Evolutionary conservation across 1,140 invertebrate genomes (phyloP).

Genomic region (Anoplophora glabripennis): DNA sequence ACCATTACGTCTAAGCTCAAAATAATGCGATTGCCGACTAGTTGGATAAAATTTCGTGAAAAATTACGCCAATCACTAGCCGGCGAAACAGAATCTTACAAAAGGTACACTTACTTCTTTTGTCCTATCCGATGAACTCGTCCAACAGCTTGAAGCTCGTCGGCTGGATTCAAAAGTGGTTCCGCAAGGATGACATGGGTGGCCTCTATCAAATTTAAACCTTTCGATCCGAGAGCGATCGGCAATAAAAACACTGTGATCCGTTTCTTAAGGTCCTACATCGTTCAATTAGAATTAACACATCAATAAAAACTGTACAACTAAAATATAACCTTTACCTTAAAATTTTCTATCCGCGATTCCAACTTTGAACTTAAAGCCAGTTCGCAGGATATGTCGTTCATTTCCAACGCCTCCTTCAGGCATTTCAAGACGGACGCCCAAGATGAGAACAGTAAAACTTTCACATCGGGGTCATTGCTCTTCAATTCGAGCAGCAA

Average conservation of each 20-base stretch:
- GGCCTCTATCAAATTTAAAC: conserved; percentile 77
- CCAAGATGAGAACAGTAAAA: conserved; percentile 75
- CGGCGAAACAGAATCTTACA: too few relatives aligned
- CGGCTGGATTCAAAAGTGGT: conserved; percentile 70
- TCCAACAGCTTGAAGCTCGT: conserved; percentile 76
- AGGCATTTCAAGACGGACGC: conserved; percentile 61
- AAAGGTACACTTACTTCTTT: conserved; percentile 58
- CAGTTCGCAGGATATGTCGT: conserved; percentile 53
- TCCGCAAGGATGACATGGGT: conserved; percentile 76
- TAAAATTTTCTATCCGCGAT: conserved; percentile 55
- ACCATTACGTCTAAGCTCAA: too few relatives aligned
- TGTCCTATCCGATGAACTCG: conserved; percentile 79
- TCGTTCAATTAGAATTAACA: not conserved
- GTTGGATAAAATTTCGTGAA: too few relatives aligned
- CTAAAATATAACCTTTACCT: conserved; percentile 50
- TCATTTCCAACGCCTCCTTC: conserved; percentile 58
- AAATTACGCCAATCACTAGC: too few relatives aligned
- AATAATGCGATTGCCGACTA: too few relatives aligned
- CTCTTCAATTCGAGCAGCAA: conserved; percentile 58
- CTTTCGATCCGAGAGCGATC: conserved; percentile 67
- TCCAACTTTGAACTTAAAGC: conserved; percentile 35
- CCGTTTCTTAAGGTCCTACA: conserved; percentile 47
- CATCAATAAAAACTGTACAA: not conserved
- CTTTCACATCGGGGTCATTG: conserved; percentile 61
- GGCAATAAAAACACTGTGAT: conserved; percentile 68